phyloP scores from a whole-genome alignment of 1,140 invertebrate species.

The Doryteuthis pealeii region DNA sequence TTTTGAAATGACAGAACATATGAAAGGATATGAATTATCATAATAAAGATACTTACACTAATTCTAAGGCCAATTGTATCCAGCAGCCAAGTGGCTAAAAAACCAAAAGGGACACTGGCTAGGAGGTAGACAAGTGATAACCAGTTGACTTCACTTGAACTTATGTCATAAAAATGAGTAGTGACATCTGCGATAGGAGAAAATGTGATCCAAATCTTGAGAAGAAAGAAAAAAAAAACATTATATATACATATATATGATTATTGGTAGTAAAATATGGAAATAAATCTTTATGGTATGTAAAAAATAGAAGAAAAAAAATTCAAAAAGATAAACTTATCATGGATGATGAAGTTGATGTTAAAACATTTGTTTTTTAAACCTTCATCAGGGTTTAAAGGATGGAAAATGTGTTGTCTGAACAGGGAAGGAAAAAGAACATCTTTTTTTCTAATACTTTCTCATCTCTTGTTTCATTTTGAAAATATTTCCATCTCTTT shows the following conservation, averaged over 20 bases:
- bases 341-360: no score
- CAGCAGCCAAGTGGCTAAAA: slow-evolving; percentile 61
- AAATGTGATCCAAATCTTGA: slow-evolving; percentile 63
- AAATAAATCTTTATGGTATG: not conserved
- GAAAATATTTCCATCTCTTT: no score
- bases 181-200: slow-evolving; percentile 62
- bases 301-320: not conserved
- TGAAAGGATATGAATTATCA: no score
- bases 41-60: slow-evolving; percentile 50
- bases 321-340: not conserved
- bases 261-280: no score
- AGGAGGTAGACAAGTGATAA: slow-evolving; percentile 61
- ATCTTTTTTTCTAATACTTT: no score
- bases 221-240: slow-evolving; percentile 18
- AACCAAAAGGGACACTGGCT: slow-evolving; percentile 59
- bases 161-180: slow-evolving; percentile 54
- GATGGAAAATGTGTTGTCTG: no score
- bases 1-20: no score
- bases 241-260: no score
- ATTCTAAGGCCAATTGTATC: slow-evolving; percentile 59
- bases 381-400: not conserved
- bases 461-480: no score
- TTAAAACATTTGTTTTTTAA: not conserved
- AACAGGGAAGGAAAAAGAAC: no score
- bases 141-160: slow-evolving; percentile 55